phyloP scores from a whole-genome alignment of 2,888 invertebrate genomes.

The Neria commutata region DNA sequence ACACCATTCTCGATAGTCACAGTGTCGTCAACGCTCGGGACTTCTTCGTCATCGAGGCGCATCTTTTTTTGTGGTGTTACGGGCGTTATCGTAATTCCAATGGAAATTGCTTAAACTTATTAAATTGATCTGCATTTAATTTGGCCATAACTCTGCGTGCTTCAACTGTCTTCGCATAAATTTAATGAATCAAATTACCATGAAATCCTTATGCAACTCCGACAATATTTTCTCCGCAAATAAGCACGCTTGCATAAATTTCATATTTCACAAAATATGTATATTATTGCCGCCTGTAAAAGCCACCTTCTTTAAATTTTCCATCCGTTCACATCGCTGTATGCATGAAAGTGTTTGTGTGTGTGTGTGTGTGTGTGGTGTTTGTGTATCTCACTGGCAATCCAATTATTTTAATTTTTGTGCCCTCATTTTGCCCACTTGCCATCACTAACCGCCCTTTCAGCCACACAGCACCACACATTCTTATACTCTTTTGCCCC shows the following conservation, averaged over 20 bases:
- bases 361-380: too few relatives aligned
- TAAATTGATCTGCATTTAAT: too few relatives aligned
- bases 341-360: too few relatives aligned
- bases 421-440: not conserved
- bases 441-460: not conserved
- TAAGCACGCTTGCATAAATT: not conserved
- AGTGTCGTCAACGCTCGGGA: too few relatives aligned
- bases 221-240: not conserved
- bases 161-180: too few relatives aligned
- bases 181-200: not conserved
- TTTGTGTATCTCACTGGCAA: too few relatives aligned
- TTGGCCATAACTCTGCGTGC: too few relatives aligned
- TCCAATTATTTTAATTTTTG: constrained; percentile 3
- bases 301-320: not conserved
- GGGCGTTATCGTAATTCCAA: not conserved
- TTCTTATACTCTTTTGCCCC: not conserved
- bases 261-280: not conserved
- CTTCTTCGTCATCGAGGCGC: too few relatives aligned
- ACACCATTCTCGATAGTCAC: not conserved
- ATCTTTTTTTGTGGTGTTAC: too few relatives aligned
- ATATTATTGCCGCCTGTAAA: not conserved
- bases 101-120: not conserved
- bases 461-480: not conserved
- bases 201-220: not conserved
- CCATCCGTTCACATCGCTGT: too few relatives aligned